Conservation (phyloP, 1,140 invertebrate genomes). For the Cyrtorhinus lividipennis region DNA sequence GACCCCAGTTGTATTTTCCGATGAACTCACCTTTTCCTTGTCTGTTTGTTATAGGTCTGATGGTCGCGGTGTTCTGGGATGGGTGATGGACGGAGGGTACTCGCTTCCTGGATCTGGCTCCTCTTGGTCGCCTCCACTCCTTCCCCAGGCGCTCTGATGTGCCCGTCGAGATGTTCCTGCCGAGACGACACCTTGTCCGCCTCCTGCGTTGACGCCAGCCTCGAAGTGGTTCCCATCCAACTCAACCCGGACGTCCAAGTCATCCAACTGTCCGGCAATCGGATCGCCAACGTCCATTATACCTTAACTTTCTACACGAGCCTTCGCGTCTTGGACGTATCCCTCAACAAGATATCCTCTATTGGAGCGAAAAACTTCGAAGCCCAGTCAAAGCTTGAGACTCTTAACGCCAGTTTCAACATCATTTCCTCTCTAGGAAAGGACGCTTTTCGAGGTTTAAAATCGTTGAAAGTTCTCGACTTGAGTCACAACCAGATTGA, state of each 20-base stretch:
- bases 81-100: constrained; percentile 15
- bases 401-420: constrained; percentile 63
- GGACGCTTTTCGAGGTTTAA: constrained; percentile 58
- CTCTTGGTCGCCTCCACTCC: constrained; percentile 25
- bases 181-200: constrained; percentile 58
- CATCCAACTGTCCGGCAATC: constrained; percentile 60
- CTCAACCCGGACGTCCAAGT: constrained; percentile 66
- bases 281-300: constrained; percentile 52
- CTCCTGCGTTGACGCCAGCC: constrained; percentile 53
- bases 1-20: too few species aligned
- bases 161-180: constrained; percentile 64
- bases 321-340: constrained; percentile 60
- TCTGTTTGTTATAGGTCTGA: constrained; percentile 20
- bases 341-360: constrained; percentile 59
- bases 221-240: constrained; percentile 74
- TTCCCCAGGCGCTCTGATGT: constrained; percentile 41
- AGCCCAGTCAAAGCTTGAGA: constrained; percentile 48
- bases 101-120: constrained; percentile 15
- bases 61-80: constrained; percentile 19
- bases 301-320: constrained; percentile 64
- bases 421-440: constrained; percentile 50
- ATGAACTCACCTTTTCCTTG: too few species aligned
- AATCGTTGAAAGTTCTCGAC: constrained; percentile 47
- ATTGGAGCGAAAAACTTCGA: constrained; percentile 66
- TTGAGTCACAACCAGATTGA: constrained; percentile 63